These are phyloP conservation scores for Anabas testudineus DNA, from an alignment of 2,797 vertebrate species.

Conservation along the genomic window DNA sequence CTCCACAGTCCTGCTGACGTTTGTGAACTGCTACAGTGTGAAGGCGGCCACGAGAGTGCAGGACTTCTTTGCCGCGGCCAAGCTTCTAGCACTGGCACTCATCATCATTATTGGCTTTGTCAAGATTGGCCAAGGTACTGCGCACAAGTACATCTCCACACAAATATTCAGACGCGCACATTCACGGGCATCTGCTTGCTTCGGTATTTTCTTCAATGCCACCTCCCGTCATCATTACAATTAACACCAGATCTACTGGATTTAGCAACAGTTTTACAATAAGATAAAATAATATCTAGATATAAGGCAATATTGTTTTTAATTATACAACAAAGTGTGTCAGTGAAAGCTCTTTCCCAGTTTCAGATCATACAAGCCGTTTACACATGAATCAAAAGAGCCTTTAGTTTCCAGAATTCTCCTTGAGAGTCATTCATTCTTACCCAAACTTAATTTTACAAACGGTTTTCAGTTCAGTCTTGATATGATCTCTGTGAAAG, in stretches of 20 bases:
- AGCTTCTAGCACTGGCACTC: slow-evolving; percentile 90
- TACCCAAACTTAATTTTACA: no score
- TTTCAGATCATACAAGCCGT: neutral
- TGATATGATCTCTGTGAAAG: no score
- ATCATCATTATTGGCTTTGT: slow-evolving; percentile 97
- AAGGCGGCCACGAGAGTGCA: slow-evolving; percentile 96
- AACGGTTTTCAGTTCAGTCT: no score
- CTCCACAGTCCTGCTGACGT: slow-evolving; percentile 90
- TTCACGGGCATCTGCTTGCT: neutral
- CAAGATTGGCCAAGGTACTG: slow-evolving; percentile 75
- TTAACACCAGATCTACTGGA: no score
- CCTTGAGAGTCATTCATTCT: no score
- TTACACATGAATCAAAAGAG: neutral
- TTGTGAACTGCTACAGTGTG: slow-evolving; percentile 97
- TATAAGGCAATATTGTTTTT: no score
- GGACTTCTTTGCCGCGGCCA: slow-evolving; percentile 94
- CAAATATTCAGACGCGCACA: neutral
- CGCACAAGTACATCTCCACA: neutral
- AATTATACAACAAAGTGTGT: no score
- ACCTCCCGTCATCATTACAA: neutral
- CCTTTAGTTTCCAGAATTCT: neutral
- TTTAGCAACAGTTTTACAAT: no score
- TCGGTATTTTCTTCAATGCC: neutral
- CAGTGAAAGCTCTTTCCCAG: no score
- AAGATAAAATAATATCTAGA: no score